These are phyloP conservation scores for Prosopocoilus inquinatus DNA, from an alignment of 2,888 invertebrate genomes.

Conservation along the genomic window DNA sequence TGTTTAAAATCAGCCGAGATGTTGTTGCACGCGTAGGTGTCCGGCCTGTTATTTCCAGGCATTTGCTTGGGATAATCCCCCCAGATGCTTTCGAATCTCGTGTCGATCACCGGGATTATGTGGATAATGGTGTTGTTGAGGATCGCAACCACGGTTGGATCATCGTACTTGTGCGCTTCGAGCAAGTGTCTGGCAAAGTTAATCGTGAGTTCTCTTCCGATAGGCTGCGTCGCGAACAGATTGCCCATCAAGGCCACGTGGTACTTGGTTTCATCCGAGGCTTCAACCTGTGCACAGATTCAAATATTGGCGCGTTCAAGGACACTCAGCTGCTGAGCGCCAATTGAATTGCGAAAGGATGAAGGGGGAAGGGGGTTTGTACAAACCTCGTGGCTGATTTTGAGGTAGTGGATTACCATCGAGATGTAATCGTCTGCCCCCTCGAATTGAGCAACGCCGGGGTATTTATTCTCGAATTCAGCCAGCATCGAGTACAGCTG, in stretches of 20 bases:
- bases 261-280: slow-evolving; percentile 77
- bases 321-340: neutral
- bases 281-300: slow-evolving; percentile 63
- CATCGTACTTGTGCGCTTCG: slow-evolving; percentile 66
- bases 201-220: slow-evolving; percentile 80
- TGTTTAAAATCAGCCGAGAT: slow-evolving; percentile 55
- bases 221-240: slow-evolving; percentile 74
- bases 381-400: slow-evolving; percentile 69
- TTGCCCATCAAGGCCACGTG: slow-evolving; percentile 84
- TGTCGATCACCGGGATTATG: slow-evolving; percentile 70
- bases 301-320: neutral
- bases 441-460: slow-evolving; percentile 67
- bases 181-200: slow-evolving; percentile 81
- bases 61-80: slow-evolving; percentile 48
- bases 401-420: slow-evolving; percentile 66
- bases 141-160: slow-evolving; percentile 63
- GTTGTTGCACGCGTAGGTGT: slow-evolving; percentile 43
- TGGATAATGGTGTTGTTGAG: slow-evolving; percentile 74
- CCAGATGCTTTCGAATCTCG: slow-evolving; percentile 54
- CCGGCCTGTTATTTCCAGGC: slow-evolving; percentile 32
- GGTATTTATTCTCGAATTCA: slow-evolving; percentile 67
- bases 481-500: slow-evolving; percentile 66
- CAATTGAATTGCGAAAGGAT: neutral
- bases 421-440: slow-evolving; percentile 68
- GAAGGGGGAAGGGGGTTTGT: neutral